Base-by-base conservation (phyloP, 2,888 invertebrate genomes). In the Kryphioiulus occultus region DNA sequence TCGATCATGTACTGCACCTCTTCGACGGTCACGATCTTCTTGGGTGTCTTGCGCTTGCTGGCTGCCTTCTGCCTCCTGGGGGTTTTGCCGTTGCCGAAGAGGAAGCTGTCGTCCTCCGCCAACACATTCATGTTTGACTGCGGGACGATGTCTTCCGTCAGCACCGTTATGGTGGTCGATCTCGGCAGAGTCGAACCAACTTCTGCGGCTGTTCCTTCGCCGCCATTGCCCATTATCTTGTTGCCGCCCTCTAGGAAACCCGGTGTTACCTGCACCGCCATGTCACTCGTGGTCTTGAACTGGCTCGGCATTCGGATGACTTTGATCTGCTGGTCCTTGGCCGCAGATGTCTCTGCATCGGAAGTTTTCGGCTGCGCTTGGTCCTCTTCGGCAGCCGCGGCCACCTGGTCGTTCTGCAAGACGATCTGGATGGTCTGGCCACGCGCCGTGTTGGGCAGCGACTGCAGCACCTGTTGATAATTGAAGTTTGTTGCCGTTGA, bases 341-440 rank as follows among this genome's bases (percentile, higher is more conserved):
- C n/a, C 9, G 26, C 12, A 10, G 5, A 5, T 5, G 87, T n/a
- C 85, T n/a, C n/a, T n/a, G 30, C 30, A 19, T 22, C 44, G 0
- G 44, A n/a, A 7, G 47, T 26, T 19, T 35, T 44, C 22, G 9
- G 19, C 42, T 17, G 85, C n/a, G 59, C 3, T 4, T 7, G n/a
- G 22, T 59, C 59, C 22, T 59, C 59, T 3, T 59, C 59, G 22
- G 59, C 7, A n/a, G 59, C 5, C 9, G 42, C 42, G 42, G n/a
- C 7, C 42, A 15, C 0, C 9, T 42, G 44, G 15, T 87, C 88
- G 10, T 30, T 39, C 83, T 89, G 89, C 15, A 89, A 68, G 12
- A 89, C 86, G 35, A 89, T 87, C 39, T 88, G 88, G n/a, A 89
- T 44, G 12, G 89, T 89, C 30, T 89, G 89, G 12, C 88, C 88